Conservation (phyloP, 2,797 vertebrate genomes). For the Linurgus olivaceus region DNA sequence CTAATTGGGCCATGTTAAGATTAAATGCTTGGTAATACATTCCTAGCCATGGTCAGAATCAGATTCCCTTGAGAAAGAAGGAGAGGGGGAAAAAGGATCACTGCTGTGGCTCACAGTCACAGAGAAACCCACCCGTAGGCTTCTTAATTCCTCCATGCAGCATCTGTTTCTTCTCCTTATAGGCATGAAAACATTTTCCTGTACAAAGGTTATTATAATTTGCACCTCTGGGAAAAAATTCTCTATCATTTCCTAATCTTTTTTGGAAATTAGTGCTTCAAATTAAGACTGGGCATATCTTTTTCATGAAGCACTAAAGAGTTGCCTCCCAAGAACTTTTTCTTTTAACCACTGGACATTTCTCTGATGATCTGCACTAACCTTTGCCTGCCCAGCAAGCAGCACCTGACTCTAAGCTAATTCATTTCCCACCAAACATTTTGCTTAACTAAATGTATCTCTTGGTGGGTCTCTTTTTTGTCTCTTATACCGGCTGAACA, state of each 20-base stretch:
- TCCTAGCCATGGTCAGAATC: not conserved
- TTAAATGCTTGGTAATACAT: not conserved
- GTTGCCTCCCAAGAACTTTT: not conserved
- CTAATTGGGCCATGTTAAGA: not conserved
- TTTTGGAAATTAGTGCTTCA: not conserved
- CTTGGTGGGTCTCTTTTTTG: not conserved
- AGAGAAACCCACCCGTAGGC: not conserved
- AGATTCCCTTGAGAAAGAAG: not conserved
- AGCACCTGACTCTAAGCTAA: not conserved
- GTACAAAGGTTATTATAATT: not conserved
- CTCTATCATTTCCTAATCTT: not conserved
- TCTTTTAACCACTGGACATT: not conserved
- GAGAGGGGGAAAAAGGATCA: rapidly evolving
- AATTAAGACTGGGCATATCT: not conserved
- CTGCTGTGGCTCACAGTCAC: not conserved
- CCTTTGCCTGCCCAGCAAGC: not conserved
- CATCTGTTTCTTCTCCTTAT: not conserved
- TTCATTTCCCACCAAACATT: not conserved
- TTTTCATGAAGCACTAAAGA: not conserved
- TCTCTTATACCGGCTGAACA: not conserved
- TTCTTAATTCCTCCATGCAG: not conserved
- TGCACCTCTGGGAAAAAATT: not conserved
- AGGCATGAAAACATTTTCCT: not conserved
- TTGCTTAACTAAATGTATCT: not conserved
- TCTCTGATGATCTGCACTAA: not conserved